phyloP scores from a whole-genome alignment of 2,113 vertebrate species.

The Engraulis encrasicolus region DNA sequence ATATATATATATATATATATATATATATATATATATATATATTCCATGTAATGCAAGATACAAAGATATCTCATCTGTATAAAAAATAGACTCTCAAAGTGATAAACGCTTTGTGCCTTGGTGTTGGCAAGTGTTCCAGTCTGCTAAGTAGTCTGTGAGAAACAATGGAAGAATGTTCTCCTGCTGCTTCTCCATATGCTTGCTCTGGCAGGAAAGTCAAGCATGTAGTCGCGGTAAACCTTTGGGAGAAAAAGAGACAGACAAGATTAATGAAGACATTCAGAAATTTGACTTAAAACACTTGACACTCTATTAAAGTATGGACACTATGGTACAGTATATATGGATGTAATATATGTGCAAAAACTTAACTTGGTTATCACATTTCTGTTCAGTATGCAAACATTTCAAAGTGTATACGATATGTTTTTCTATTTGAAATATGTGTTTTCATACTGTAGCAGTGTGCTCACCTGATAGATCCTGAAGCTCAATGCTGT shows the following conservation, averaged over 20 bases:
- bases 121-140: neutral
- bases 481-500: neutral
- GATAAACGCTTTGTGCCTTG: neutral
- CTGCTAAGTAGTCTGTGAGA: slow-evolving; percentile 4
- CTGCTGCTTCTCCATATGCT: neutral
- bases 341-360: too few species aligned
- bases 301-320: too few species aligned
- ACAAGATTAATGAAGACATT: too few species aligned
- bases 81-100: neutral
- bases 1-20: too few species aligned
- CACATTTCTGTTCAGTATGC: too few species aligned
- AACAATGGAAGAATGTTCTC: neutral
- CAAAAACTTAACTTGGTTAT: too few species aligned
- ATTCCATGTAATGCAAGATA: too few species aligned
- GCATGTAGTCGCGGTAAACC: neutral
- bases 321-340: too few species aligned
- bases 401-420: too few species aligned
- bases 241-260: neutral
- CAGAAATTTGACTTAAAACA: too few species aligned
- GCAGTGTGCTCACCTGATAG: neutral
- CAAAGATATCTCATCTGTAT: neutral
- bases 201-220: neutral
- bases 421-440: neutral
- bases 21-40: too few species aligned
- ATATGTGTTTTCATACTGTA: neutral